Conservation (phyloP, 2,113 vertebrate species). For the Dicerorhinus sumatrensis region DNA sequence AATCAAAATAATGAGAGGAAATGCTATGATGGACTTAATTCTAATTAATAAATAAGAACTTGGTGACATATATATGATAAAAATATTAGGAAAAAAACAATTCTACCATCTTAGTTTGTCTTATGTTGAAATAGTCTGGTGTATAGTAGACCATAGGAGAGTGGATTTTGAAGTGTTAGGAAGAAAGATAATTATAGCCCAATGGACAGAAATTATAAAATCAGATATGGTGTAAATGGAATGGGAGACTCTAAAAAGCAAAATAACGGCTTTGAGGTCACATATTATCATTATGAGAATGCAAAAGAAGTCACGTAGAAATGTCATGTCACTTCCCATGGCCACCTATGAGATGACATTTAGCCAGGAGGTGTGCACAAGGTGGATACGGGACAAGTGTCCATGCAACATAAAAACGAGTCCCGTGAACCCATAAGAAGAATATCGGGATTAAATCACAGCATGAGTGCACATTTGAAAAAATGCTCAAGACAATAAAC, state of each 20-base stretch:
- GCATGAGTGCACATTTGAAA: not conserved
- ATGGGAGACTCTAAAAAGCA: not conserved
- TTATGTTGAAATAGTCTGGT: not conserved
- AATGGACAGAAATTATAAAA: not conserved
- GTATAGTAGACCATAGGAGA: not conserved
- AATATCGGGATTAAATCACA: not conserved
- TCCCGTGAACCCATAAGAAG: not conserved
- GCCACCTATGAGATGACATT: not conserved
- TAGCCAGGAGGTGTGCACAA: not conserved
- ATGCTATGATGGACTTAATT: rapidly evolving
- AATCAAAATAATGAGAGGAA: not conserved
- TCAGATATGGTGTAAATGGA: not conserved
- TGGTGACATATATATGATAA: not conserved
- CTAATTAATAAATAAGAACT: not conserved
- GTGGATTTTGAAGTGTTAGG: not conserved
- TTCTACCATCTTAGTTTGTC: not conserved
- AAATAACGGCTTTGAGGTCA: not conserved
- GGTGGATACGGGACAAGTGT: not conserved
- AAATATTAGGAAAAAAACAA: not conserved
- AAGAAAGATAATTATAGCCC: not conserved
- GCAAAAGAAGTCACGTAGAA: not conserved
- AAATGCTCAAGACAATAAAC: not conserved
- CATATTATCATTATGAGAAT: not conserved
- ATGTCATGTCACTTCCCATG: not conserved
- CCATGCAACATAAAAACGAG: not conserved